A percentile compares a stretch with the other conserved stretches of the same genome.
phyloP scores from a whole-genome alignment of 2,113 vertebrate genomes.

The Microtus ochrogaster region DNA sequence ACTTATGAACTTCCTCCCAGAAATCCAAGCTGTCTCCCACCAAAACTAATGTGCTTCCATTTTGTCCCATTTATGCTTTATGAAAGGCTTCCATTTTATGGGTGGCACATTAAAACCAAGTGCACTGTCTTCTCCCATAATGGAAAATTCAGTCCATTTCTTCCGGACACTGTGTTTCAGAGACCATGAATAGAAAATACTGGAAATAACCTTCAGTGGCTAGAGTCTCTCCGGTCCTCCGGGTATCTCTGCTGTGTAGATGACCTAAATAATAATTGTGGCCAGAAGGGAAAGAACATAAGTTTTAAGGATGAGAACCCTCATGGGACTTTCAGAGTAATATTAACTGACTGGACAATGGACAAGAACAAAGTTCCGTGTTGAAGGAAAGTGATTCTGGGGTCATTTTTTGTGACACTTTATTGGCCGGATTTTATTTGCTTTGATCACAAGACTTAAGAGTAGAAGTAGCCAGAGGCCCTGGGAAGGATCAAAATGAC shows the following conservation, averaged over 20 bases:
- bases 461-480: neutral
- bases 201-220: neutral
- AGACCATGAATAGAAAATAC: neutral
- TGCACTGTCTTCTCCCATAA: neutral
- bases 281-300: neutral
- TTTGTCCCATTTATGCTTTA: slow-evolving; percentile 58
- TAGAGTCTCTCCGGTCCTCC: neutral
- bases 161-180: neutral
- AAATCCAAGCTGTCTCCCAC: neutral
- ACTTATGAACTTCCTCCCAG: neutral
- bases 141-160: neutral
- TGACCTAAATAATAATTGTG: neutral
- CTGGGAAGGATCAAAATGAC: neutral
- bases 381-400: neutral
- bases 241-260: neutral
- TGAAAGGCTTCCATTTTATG: slow-evolving; percentile 69
- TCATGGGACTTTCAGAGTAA: slow-evolving; percentile 35
- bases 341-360: neutral
- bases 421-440: neutral
- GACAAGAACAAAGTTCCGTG: neutral
- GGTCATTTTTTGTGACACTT: neutral
- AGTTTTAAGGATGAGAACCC: neutral
- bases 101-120: slow-evolving; percentile 30
- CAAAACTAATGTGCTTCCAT: slow-evolving; percentile 45
- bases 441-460: neutral